These are phyloP conservation scores for Chloroceryle aenea DNA, from an alignment of 2,113 vertebrate genomes.

Conservation along the genomic window DNA sequence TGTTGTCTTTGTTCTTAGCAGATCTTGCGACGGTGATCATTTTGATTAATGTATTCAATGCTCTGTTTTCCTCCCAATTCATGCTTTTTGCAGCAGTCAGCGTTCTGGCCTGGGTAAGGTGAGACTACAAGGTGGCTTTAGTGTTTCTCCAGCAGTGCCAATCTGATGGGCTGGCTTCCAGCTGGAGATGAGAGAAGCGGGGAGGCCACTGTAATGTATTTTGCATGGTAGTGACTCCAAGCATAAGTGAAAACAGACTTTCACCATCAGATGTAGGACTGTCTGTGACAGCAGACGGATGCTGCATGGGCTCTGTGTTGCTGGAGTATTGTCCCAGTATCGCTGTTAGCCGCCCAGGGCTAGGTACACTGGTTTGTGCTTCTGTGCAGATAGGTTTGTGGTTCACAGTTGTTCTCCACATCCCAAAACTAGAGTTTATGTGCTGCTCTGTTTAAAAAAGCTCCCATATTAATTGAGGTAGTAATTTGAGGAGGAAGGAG, in stretches of 20 bases:
- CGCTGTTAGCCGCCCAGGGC: not conserved
- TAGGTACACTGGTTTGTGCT: not conserved
- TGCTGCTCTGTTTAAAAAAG: not conserved
- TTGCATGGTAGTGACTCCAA: not conserved
- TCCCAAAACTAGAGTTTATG: not conserved
- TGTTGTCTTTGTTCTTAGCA: slow-evolving; percentile 67
- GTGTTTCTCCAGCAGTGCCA: not conserved
- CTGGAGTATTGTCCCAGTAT: not conserved
- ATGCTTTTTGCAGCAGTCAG: slow-evolving; percentile 45
- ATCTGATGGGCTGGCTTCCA: slow-evolving; percentile 45
- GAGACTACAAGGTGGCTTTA: slow-evolving; percentile 1
- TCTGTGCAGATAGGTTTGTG: not conserved
- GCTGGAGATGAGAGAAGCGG: not conserved
- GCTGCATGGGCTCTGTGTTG: not conserved
- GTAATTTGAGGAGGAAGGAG: not conserved
- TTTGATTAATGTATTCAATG: slow-evolving; percentile 18
- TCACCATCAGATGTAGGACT: not conserved
- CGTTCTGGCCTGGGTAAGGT: not conserved
- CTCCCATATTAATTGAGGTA: not conserved
- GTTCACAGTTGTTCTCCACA: not conserved
- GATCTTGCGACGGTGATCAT: slow-evolving; percentile 6
- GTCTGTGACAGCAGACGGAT: not conserved
- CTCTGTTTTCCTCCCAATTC: slow-evolving; percentile 14
- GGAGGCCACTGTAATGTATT: not conserved
- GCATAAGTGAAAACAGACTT: not conserved